Evolutionary conservation across 37 sponge, comb jelly and placozoan species (phyloP).

Genomic region (Diacarnus erythraeanus): DNA sequence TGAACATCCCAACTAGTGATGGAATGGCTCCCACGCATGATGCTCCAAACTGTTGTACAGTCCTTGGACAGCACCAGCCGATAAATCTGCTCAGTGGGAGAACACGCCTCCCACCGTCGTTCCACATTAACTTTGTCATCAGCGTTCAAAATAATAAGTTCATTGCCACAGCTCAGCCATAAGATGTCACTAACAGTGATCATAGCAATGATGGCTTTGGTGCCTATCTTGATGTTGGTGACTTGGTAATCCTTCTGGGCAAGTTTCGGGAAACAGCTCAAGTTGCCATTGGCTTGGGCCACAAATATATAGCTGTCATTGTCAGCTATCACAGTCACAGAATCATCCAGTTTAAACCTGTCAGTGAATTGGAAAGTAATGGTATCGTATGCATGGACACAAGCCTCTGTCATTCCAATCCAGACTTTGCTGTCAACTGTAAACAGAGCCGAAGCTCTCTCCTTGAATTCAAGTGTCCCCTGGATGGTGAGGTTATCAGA

Average conservation of each 20-base stretch:
- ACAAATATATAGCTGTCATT: conserved; percentile 77
- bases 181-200: conserved; percentile 51
- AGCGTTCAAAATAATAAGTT: conserved; percentile 62
- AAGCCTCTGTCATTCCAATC: conserved; percentile 75
- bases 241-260: conserved; percentile 1
- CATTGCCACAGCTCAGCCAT: conserved; percentile 74
- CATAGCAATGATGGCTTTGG: conserved; percentile 72
- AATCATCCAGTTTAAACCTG: conserved; percentile 56
- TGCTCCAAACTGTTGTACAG: conserved; percentile 49
- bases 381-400: conserved; percentile 78
- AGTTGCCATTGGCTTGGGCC: conserved; percentile 73
- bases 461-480: conserved; percentile 68
- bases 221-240: conserved; percentile 41
- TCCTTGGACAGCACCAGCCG: conserved; percentile 50
- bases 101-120: conserved; percentile 43
- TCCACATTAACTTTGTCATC: conserved; percentile 41
- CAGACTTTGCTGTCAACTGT: conserved; percentile 74
- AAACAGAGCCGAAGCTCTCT: conserved; percentile 55
- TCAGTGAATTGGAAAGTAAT: conserved; percentile 74
- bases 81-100: conserved; percentile 48
- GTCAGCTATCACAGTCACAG: conserved; percentile 68
- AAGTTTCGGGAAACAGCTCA: conserved; percentile 73
- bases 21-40: conserved; percentile 17
- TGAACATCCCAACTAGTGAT: conserved; percentile 68
- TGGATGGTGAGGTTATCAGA: conserved; percentile 65